Evolutionary conservation across 2,888 invertebrate genomes (phyloP).

Genomic region (Conomelus anceps): DNA sequence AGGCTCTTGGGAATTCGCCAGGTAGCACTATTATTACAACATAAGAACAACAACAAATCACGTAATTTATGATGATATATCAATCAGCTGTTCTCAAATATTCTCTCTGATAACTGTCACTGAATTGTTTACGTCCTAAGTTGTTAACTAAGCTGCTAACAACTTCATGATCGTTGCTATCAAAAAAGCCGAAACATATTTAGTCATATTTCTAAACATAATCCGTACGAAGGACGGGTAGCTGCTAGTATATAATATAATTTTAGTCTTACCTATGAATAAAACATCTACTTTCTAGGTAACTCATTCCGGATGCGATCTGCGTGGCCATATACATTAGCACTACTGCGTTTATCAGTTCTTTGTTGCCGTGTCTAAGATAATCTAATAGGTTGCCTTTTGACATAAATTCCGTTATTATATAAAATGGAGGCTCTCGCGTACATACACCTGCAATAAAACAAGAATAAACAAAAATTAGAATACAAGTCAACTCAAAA

Average conservation of each 20-base stretch:
- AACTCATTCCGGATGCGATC: conserved; percentile 98
- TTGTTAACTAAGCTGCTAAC: too few relatives aligned
- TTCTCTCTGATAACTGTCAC: too few relatives aligned
- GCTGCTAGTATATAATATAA: not conserved
- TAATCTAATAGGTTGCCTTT: conserved; percentile 97
- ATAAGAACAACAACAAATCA: too few relatives aligned
- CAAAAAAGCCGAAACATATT: too few relatives aligned
- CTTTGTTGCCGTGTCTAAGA: conserved; percentile 76
- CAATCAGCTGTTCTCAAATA: too few relatives aligned
- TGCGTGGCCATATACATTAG: conserved; percentile 99
- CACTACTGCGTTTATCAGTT: conserved; percentile 87
- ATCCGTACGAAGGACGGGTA: too few relatives aligned
- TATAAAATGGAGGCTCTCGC: conserved; percentile 97
- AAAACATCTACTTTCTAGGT: conserved; percentile 90
- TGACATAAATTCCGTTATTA: conserved; percentile 99
- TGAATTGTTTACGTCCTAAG: too few relatives aligned
- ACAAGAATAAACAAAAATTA: not conserved
- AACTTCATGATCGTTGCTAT: too few relatives aligned
- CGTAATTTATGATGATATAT: too few relatives aligned
- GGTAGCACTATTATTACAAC: too few relatives aligned
- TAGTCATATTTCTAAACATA: too few relatives aligned
- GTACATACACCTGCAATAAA: conserved; percentile 74
- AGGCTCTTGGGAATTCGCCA: too few relatives aligned
- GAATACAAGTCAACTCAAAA: not conserved
- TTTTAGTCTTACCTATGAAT: conserved; percentile 66